Base-by-base conservation (phyloP, 2,113 vertebrate species). In the Physeter macrocephalus region DNA sequence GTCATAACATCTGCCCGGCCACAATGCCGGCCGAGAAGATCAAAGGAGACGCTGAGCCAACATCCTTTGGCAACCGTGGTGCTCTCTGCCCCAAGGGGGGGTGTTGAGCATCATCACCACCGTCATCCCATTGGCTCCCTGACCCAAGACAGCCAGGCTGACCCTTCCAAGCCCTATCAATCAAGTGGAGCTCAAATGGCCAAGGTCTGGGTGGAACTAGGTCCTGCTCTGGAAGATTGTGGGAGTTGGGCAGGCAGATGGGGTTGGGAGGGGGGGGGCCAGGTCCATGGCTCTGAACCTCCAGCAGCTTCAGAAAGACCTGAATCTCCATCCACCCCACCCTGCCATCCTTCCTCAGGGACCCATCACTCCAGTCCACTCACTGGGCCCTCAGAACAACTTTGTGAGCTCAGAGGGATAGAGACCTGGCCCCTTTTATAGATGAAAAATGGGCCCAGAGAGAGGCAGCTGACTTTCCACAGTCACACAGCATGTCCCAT, bases 181-280 rank as follows among this genome's bases (percentile, higher is more conserved):
- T 23, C 27, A 29, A 59, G 71, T 8, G 2, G 18, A 81, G 62
- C 41, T 61, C 77, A 21, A 8, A 52, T 1, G 15, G 59, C 77
- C 20, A 20, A 9, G 25, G 57, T 74, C 41, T 13, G 72, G 27
- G n/a, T 17, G 27, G 67, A 52, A 23, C 69, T 8, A 78, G 39
- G 43, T 41, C 43, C 62, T 21, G 1, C 23, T 83, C 34, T 15
- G 15, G 21, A 39, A 43, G 36, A 46, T 2, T 1, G 1, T 25
- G 34, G 43, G 14, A 36, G 64, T 29, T 3, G 0, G 18, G 27
- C 20, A 14, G n/a, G 11, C 2, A n/a, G 54, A 41, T 1, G 0
- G 6, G 23, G 20, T 21, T n/a, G 18, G 1, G 11, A 62, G 62
- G 9, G 3, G 9, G 3, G 1, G 8, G 41, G 52, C 18, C 29